Base-by-base conservation (phyloP, 2,797 vertebrate genomes). In the Diplodus sargus region DNA sequence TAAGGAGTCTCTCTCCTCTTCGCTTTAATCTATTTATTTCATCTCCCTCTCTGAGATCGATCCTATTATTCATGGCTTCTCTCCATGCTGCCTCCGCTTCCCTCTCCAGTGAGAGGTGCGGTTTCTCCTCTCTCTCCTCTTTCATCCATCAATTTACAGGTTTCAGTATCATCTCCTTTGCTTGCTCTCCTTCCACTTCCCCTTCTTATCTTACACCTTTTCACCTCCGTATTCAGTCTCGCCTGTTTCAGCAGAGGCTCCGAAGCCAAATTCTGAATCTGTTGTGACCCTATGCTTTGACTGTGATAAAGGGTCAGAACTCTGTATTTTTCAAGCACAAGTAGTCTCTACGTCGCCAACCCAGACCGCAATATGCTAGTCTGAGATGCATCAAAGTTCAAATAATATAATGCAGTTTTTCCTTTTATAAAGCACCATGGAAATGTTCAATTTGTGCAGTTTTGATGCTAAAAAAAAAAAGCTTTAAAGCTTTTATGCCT, bases 11-110 rank as follows among this genome's bases (percentile, higher is more conserved):
- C 70, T 82, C 71, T 76, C 47, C 59, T 79, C 71, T 79, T 74
- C 48, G 30, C 78, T 87, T 90, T 89, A 83, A 90, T 89, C 87
- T 86, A 70, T 88, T 86, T 84, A 87, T 86, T 87, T 89, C 70
- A 84, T 90, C 83, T 85, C 74, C 0, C 4, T 73, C 79, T 87
- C 48, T 3, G 45, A 74, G 70, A 89, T 91, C 45, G 79, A 88
- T 91, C 73, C 59, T 67, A 56, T 91, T 83, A 81, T 76, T 87
- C 71, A 78, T 53, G 58, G 42, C 53, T 71, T 82, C 51, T 69
- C 72, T 74, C 61, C 72, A 25, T 61, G 67, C 78, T 78, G 71
- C 53, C 54, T 60, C 39, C 57, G 25, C 60, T 18, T 76, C 20
- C 61, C 75, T 76, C 76, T 48, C 16, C 58, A 28, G 22, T 56